Evolutionary conservation across 2,888 invertebrate genomes (phyloP).

Genomic region (Desoria tigrina): DNA sequence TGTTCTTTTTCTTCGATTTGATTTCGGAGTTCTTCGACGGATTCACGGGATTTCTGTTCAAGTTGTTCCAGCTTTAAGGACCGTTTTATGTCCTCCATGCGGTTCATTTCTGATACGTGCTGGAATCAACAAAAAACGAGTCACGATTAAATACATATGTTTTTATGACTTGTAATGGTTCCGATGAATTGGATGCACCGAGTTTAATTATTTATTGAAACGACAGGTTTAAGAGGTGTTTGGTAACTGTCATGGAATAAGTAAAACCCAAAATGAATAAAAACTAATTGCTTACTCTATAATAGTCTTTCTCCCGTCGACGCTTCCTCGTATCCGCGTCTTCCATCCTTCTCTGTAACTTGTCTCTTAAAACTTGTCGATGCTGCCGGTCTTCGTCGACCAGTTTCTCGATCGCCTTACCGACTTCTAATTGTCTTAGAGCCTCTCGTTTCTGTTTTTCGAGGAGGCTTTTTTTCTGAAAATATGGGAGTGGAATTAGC

Average conservation of each 20-base stretch:
- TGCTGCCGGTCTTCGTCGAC: constrained; percentile 51
- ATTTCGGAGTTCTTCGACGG: constrained; percentile 47
- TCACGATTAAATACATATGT: neutral
- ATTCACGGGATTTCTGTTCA: constrained; percentile 46
- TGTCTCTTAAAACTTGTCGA: constrained; percentile 41
- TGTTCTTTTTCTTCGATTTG: constrained; percentile 53
- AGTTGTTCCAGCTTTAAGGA: constrained; percentile 46
- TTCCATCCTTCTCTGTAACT: constrained; percentile 46
- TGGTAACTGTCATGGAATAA: no score
- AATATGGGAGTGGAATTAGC: no score
- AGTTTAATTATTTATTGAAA: no score
- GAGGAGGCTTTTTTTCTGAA: constrained; percentile 43
- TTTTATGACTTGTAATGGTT: no score
- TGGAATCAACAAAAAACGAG: constrained; percentile 22
- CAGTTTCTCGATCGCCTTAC: constrained; percentile 50
- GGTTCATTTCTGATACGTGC: constrained; percentile 53
- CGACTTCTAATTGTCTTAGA: constrained; percentile 50
- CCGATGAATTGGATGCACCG: no score
- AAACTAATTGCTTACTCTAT: constrained; percentile 37
- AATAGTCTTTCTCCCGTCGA: constrained; percentile 47
- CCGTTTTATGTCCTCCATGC: constrained; percentile 52
- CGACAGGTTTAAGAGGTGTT: no score
- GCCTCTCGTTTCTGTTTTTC: constrained; percentile 52
- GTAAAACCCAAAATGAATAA: neutral
- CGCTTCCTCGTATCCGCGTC: constrained; percentile 50